A percentile compares a stretch with the other conserved stretches of the same genome.
phyloP scores from a whole-genome alignment of 2,888 invertebrate species.

The Argyresthia albistria region DNA sequence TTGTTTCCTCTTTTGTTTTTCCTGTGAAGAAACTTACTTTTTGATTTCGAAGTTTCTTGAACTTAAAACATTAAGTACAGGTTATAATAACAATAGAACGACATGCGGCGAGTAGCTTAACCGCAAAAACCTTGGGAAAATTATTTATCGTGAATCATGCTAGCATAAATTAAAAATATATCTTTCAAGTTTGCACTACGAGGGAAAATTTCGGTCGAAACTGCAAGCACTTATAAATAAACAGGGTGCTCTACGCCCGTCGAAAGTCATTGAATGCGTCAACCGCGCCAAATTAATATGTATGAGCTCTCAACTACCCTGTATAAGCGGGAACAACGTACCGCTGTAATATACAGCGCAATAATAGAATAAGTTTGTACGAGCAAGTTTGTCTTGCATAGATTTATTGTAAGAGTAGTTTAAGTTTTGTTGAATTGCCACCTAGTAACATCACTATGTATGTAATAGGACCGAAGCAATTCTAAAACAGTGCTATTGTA shows the following conservation, averaged over 20 bases:
- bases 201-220: constrained; percentile 7
- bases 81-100: too few species aligned
- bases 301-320: constrained; percentile 25
- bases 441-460: too few species aligned
- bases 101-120: too few species aligned
- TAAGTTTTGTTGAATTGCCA: too few species aligned
- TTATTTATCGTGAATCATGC: too few species aligned
- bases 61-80: not conserved
- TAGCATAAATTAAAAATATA: too few species aligned
- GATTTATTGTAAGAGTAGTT: too few species aligned
- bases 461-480: too few species aligned
- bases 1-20: constrained; percentile 10
- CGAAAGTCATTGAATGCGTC: constrained; percentile 36
- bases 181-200: too few species aligned
- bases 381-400: too few species aligned
- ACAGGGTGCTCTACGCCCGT: constrained; percentile 25
- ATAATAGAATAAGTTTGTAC: constrained; percentile 22
- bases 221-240: constrained; percentile 20
- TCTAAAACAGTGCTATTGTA: too few species aligned
- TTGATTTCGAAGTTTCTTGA: not conserved
- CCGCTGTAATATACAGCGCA: constrained; percentile 7
- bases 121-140: too few species aligned
- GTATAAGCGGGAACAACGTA: constrained; percentile 1
- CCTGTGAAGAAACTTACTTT: constrained; percentile 6
- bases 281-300: constrained; percentile 40